These are phyloP conservation scores for Laticauda laticaudata DNA, from an alignment of 2,113 vertebrate genomes.

Conservation along the genomic window DNA sequence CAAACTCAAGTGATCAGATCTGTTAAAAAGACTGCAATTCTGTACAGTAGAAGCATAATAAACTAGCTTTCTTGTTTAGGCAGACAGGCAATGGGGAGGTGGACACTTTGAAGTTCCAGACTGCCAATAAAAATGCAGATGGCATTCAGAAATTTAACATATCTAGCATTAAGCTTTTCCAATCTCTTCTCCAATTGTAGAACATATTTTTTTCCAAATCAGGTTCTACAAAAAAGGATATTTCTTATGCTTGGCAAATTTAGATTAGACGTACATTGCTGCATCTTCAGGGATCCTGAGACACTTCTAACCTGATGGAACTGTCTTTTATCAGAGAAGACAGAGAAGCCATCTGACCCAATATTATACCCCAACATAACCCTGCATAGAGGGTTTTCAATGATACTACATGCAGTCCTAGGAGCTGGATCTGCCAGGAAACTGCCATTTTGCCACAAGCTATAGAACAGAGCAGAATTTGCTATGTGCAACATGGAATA, in stretches of 20 bases:
- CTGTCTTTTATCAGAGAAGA: background rate
- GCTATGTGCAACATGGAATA: background rate
- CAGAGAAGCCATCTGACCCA: background rate
- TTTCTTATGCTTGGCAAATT: background rate
- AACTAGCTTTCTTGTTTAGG: conserved; percentile 66
- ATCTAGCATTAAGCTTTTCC: conserved; percentile 71
- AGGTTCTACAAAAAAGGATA: conserved; percentile 16
- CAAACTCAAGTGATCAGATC: conserved; percentile 52
- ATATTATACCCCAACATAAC: background rate
- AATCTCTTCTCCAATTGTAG: conserved; percentile 43
- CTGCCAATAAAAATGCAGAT: conserved; percentile 80
- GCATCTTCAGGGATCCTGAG: background rate
- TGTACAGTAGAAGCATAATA: conserved; percentile 62
- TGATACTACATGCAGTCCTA: background rate
- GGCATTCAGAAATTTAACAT: conserved; percentile 66
- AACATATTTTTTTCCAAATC: conserved; percentile 34
- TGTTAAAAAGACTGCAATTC: conserved; percentile 41
- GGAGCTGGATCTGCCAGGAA: background rate
- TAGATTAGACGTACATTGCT: background rate
- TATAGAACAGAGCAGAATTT: background rate
- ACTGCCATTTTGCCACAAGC: background rate
- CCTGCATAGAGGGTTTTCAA: background rate
- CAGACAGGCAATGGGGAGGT: conserved; percentile 36
- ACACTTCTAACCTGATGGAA: background rate
- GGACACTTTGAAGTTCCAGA: conserved; percentile 76